A percentile compares a stretch with the other conserved stretches of the same genome.
Evolutionary conservation across 2,888 invertebrate species (phyloP).

Genomic region (Molorchus minor): DNA sequence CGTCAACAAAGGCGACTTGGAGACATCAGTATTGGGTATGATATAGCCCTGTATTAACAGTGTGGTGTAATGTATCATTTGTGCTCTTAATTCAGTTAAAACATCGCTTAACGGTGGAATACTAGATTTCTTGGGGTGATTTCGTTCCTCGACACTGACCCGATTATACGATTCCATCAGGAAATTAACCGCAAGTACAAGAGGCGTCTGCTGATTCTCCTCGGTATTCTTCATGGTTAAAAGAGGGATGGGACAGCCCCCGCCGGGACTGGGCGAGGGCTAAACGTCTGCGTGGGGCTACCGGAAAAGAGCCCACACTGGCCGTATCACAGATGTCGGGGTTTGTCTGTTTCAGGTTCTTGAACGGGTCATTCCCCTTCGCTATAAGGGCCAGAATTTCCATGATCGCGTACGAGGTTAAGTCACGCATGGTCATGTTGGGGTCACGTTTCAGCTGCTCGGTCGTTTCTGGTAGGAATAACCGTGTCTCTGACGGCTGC

Average conservation of each 20-base stretch:
- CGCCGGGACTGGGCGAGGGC: conserved; percentile 59
- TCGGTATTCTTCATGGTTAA: conserved; percentile 48
- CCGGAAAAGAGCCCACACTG: conserved; percentile 55
- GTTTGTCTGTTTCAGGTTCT: conserved; percentile 45
- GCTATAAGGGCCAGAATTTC: conserved; percentile 65
- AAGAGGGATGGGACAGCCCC: conserved; percentile 54
- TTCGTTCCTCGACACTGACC: conserved; percentile 77
- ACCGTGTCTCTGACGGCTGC: conserved; percentile 59
- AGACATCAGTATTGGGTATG: conserved; percentile 58
- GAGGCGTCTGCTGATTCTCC: conserved; percentile 42
- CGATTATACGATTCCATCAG: conserved; percentile 75
- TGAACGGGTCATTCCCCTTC: conserved; percentile 58
- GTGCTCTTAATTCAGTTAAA: conserved; percentile 67
- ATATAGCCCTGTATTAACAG: conserved; percentile 67
- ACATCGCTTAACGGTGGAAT: conserved; percentile 77
- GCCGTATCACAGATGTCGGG: conserved; percentile 50
- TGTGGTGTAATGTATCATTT: conserved; percentile 67
- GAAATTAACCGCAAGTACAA: conserved; percentile 60
- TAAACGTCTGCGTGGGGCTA: conserved; percentile 60
- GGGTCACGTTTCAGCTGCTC: conserved; percentile 63
- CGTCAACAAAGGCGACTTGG: conserved; percentile 72
- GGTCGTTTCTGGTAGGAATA: conserved; percentile 64
- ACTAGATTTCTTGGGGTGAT: conserved; percentile 79
- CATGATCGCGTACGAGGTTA: conserved; percentile 73
- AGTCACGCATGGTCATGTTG: conserved; percentile 65